A percentile compares a stretch with the other conserved stretches of the same genome.
Evolutionary conservation across 37 sponge, comb jelly and placozoan species (phyloP).

Genomic region (Hormiphora californensis): DNA sequence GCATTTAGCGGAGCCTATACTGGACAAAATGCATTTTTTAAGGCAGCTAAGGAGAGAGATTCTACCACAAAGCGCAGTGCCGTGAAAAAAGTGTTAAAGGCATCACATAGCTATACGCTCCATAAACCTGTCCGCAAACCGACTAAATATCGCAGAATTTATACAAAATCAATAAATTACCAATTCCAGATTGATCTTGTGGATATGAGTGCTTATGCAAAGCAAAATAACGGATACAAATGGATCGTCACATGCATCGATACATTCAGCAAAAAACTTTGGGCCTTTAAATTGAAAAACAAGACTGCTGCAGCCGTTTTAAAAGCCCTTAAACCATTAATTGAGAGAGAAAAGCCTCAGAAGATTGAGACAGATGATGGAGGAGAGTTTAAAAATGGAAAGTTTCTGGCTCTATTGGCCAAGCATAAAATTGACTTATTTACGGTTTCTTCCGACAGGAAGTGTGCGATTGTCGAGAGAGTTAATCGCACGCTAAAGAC

Average conservation of each 20-base stretch:
- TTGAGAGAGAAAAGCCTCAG: background rate
- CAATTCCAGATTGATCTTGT: background rate
- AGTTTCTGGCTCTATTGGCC: background rate
- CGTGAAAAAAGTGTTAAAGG: background rate
- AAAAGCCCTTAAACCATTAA: background rate
- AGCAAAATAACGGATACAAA: background rate
- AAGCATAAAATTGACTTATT: background rate
- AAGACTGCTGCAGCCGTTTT: background rate
- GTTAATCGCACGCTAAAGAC: background rate
- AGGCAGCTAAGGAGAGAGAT: background rate
- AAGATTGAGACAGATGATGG: slow-evolving; percentile 16
- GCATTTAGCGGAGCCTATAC: background rate
- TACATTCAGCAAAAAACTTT: slow-evolving; percentile 27
- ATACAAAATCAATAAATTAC: background rate
- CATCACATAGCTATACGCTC: slow-evolving; percentile 1
- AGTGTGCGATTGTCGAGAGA: background rate
- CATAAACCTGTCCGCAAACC: slow-evolving; percentile 16
- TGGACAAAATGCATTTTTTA: background rate
- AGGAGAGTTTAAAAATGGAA: background rate
- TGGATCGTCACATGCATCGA: slow-evolving; percentile 12
- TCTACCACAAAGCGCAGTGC: background rate
- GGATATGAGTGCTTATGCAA: background rate
- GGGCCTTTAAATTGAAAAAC: slow-evolving; percentile 31
- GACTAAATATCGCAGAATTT: background rate
- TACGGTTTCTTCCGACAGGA: background rate